Evolutionary conservation across 1,140 invertebrate species (phyloP), one percentile per base, ranked within the genome.

Genomic region (Asbolus verrucosus): DNA sequence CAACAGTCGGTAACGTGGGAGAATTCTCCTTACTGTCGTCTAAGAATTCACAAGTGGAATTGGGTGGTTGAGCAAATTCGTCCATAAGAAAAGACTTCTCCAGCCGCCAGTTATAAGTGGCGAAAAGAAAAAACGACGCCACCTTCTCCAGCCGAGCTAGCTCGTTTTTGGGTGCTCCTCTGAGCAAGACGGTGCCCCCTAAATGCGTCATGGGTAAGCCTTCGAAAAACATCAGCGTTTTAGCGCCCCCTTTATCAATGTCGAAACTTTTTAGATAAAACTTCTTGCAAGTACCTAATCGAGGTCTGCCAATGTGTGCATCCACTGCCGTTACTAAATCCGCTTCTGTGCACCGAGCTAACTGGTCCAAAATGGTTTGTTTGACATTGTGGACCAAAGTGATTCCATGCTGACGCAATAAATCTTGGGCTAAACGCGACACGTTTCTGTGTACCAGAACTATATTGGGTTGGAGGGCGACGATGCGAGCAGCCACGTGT

Each of bases 191-290:
- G 0, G 96, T 96, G 76, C 94, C 95, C 0, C 96, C 96, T 0
- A 97, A 84, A 74, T 94, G 88, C 0, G 92, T 88, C 78, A 87
- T 86, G 0, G 90, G 88, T 77, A 96, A 94, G 1, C 95, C 94
- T 82, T 98, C 96, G 74, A 99, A 92, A 72, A 94, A 94, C 93
- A 98, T 95, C 0, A 98, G 80, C 0, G 93, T 96, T 86, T 98
- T 98, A 16, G 65, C 41, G 9, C 39, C 77, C 84, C 88, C 87
- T 77, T 83, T 84, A 9, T 87, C 85, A 89, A 65, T 73, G 13
- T 71, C 62, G 43, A 74, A 81, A 5, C 88, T 91, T 69, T 91
- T 85, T 1, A 97, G 85, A 75, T 93, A 91, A 82, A 98, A 99
- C 62, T 87, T 87, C 75, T 92, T 90, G 79, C 95, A 98, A 11